These are phyloP conservation scores for Metopia argyrocephala DNA, from an alignment of 2,888 invertebrate species.

Conservation along the genomic window DNA sequence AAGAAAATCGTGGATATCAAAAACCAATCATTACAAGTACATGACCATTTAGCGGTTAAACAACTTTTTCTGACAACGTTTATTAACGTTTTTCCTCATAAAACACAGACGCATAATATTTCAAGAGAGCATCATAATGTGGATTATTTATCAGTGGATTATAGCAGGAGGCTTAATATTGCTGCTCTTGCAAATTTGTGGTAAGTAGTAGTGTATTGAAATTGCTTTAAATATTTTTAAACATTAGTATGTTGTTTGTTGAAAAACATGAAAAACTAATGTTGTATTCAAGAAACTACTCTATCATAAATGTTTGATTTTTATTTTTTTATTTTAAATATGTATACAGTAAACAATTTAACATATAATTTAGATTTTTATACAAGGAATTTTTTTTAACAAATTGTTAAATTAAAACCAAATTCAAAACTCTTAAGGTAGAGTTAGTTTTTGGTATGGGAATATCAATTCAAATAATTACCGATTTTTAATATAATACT, in stretches of 20 bases:
- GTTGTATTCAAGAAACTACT: too few species aligned
- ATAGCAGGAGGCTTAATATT: slow-evolving; percentile 67
- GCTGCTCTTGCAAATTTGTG: slow-evolving; percentile 62
- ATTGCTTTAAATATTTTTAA: background rate
- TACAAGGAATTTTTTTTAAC: too few species aligned
- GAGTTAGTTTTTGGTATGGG: too few species aligned
- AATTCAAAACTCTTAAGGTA: too few species aligned
- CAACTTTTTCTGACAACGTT: background rate
- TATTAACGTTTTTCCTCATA: background rate
- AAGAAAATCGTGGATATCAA: slow-evolving; percentile 5
- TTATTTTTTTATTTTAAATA: too few species aligned
- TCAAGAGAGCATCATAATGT: slow-evolving; percentile 65
- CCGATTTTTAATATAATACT: too few species aligned
- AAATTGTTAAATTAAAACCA: too few species aligned
- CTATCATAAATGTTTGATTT: too few species aligned
- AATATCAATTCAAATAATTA: too few species aligned
- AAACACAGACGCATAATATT: background rate
- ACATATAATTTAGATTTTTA: too few species aligned
- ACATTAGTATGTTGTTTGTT: background rate
- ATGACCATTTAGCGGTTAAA: background rate
- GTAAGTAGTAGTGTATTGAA: slow-evolving; percentile 59
- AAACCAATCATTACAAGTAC: slow-evolving; percentile 32
- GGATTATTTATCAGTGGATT: slow-evolving; percentile 69
- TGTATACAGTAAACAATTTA: too few species aligned
- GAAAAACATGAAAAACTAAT: too few species aligned